Evolutionary conservation across 2,797 vertebrate genomes (phyloP).

Genomic region (Spinus pinus): DNA sequence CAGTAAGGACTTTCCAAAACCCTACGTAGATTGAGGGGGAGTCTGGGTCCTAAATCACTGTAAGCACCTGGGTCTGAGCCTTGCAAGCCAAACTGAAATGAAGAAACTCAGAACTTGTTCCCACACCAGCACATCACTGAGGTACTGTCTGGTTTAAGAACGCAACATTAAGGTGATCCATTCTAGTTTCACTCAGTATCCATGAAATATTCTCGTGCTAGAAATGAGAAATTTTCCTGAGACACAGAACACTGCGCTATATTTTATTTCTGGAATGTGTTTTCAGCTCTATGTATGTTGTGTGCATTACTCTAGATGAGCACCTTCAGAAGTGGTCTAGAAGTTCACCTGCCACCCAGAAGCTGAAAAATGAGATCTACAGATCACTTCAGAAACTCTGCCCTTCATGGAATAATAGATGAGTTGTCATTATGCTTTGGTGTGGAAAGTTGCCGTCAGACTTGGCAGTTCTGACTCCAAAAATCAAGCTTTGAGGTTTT

Average conservation of each 20-base stretch:
- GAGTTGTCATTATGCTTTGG: background rate
- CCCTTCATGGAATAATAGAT: constrained; percentile 45
- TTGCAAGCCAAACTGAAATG: background rate
- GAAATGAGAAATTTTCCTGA: background rate
- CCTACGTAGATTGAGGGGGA: background rate
- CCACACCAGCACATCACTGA: background rate
- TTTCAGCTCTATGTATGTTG: background rate
- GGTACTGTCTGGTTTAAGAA: background rate
- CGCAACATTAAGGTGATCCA: background rate
- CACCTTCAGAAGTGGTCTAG: background rate
- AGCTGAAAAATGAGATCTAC: background rate
- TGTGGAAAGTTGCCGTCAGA: constrained; percentile 37
- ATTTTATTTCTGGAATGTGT: background rate
- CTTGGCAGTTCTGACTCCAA: constrained; percentile 10
- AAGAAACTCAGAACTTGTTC: background rate
- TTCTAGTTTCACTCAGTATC: background rate
- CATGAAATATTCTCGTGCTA: background rate
- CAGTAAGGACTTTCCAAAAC: background rate
- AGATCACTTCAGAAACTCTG: background rate
- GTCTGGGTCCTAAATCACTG: background rate
- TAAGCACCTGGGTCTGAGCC: background rate
- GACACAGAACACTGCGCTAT: background rate
- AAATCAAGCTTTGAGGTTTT: constrained; percentile 18
- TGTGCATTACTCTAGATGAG: background rate
- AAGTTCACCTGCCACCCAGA: background rate